A percentile compares a stretch with the other conserved stretches of the same genome.
Evolutionary conservation across 2,888 invertebrate species (phyloP).

Genomic region (Andrena flavipes): DNA sequence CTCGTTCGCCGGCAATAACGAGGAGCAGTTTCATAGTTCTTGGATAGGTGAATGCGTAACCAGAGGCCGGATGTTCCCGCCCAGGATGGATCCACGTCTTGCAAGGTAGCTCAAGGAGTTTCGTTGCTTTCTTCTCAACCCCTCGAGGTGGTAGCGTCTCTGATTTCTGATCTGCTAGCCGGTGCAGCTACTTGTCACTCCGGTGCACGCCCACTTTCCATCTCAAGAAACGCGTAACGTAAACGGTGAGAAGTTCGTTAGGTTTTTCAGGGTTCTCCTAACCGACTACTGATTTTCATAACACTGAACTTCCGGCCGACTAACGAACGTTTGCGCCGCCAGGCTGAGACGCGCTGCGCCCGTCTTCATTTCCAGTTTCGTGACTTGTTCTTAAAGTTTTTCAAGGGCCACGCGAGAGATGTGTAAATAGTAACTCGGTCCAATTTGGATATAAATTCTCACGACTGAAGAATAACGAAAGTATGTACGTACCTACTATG

Average conservation of each 20-base stretch:
- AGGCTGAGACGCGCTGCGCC: not conserved
- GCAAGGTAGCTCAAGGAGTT: slow-evolving; percentile 76
- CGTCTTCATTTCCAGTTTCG: slow-evolving; percentile 6
- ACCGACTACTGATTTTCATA: slow-evolving; percentile 81
- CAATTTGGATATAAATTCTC: too few species aligned
- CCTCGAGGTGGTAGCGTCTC: slow-evolving; percentile 75
- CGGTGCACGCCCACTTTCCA: slow-evolving; percentile 65
- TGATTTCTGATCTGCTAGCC: slow-evolving; percentile 84
- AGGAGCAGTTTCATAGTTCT: slow-evolving; percentile 62
- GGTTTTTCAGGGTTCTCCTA: slow-evolving; percentile 46
- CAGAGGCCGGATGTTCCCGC: slow-evolving; percentile 85
- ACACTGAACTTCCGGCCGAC: slow-evolving; percentile 83
- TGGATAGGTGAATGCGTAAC: slow-evolving; percentile 81
- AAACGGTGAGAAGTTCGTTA: slow-evolving; percentile 76
- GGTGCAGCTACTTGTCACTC: slow-evolving; percentile 83
- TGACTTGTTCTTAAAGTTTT: slow-evolving; percentile 40
- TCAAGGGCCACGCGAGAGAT: not conserved
- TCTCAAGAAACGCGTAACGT: slow-evolving; percentile 38
- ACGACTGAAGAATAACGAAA: too few species aligned
- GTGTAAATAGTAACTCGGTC: too few species aligned
- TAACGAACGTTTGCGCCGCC: slow-evolving; percentile 77
- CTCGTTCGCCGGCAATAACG: slow-evolving; percentile 55
- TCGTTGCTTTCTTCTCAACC: slow-evolving; percentile 68
- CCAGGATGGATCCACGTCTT: slow-evolving; percentile 81
- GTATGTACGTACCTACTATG: too few species aligned